phyloP scores from a whole-genome alignment of 1,140 invertebrate species.

The Stenopsyche tienmushanensis region DNA sequence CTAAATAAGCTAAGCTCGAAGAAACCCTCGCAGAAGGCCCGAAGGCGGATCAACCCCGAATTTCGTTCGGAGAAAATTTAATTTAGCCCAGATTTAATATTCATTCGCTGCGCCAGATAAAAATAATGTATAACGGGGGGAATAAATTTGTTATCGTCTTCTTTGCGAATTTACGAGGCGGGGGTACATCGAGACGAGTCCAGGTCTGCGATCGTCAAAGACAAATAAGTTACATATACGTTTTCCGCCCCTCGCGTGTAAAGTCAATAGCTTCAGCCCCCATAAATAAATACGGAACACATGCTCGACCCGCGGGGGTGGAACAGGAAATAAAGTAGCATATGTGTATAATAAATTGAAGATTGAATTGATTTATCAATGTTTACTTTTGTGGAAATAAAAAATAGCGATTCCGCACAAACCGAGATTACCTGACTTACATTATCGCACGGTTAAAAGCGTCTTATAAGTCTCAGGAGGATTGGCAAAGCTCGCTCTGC shows the following conservation, averaged over 20 bases:
- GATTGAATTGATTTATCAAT: not conserved
- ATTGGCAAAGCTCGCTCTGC: too few relatives aligned
- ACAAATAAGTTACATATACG: not conserved
- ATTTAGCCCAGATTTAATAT: not conserved
- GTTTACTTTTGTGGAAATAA: not conserved
- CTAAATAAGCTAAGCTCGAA: not conserved
- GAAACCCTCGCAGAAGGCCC: not conserved
- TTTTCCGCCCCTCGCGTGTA: not conserved
- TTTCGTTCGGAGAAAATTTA: not conserved
- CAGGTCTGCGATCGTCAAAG: too few relatives aligned
- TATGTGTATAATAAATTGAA: not conserved
- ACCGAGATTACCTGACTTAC: too few relatives aligned
- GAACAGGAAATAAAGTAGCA: not conserved
- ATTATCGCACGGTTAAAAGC: too few relatives aligned
- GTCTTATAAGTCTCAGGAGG: too few relatives aligned
- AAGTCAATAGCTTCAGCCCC: not conserved
- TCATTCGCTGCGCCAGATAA: too few relatives aligned
- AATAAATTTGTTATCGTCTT: not conserved
- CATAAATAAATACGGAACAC: not conserved
- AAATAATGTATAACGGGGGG: not conserved
- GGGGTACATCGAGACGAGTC: too few relatives aligned
- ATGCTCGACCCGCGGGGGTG: not conserved
- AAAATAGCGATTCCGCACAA: too few relatives aligned
- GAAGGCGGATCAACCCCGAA: not conserved
- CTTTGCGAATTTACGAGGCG: not conserved